Base-by-base conservation (phyloP, 2,888 invertebrate species). In the Standfussiana lucernea region DNA sequence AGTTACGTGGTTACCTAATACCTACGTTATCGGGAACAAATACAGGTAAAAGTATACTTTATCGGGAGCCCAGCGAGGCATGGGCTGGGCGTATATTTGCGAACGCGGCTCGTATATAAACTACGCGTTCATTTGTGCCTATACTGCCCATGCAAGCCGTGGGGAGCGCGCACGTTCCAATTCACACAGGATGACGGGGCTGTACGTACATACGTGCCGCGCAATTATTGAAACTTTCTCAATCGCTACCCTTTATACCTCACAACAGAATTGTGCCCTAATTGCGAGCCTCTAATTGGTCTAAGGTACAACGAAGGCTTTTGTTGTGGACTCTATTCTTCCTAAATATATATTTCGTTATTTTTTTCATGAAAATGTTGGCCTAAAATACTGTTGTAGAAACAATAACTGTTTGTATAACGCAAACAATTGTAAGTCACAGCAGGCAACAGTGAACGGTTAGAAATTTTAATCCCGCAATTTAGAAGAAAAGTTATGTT, bases 161-260 rank as follows among this genome's bases (percentile, higher is more conserved):
- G 75, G 84, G 86, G 80, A 87, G 83, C 68, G 80, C 82, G 83
- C 90, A 90, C 91, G 89, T 89, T 86, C 89, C 90, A 90, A 90
- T 91, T 89, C 90, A 84, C 88, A 82, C 79, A 83, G 85, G 86
- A 82, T 80, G 50, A 56, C 53, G 53, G 53, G 15, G 32, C 75
- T 53, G 53, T 40, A 66, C 84, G 50, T 50, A 66, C 84, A 24
- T 50, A 24, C 24, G 86, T 85, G 83, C 79, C 76, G 40, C 75
- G 87, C 89, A 91, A 92, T 92, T 91, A 93, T 92, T 92, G 89
- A 92, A 93, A 93, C 90, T 93, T 93, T 93, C 93, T 92, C 91
- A 91, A 93, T 92, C 90, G 68, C 67, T 77, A 84, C 83, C 88
- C 86, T 90, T 86, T 72, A 80, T 83, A 76, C 85, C 80, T 77